Conservation (phyloP, 1,140 invertebrate species). For the Euborellia annulipes region DNA sequence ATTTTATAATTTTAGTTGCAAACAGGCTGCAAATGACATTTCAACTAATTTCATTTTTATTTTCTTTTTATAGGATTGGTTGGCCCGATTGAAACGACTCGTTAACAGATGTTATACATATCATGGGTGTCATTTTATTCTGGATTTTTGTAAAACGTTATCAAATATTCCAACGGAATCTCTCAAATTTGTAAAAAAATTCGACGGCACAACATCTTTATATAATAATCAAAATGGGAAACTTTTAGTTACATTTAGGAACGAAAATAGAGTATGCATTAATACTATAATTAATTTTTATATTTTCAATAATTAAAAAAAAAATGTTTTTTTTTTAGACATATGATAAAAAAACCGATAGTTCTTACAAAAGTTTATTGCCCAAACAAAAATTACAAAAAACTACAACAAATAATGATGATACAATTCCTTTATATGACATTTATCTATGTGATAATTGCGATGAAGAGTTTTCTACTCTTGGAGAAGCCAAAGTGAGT, state of each 20-base stretch:
- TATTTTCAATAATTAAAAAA: too few species aligned
- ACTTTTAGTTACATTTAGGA: slow-evolving; percentile 1
- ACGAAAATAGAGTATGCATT: background rate
- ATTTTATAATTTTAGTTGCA: too few species aligned
- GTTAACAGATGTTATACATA: background rate
- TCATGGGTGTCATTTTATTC: background rate
- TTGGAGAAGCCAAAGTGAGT: too few species aligned
- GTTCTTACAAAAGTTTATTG: too few species aligned
- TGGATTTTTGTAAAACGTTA: background rate
- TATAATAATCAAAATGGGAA: background rate
- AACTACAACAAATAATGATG: too few species aligned
- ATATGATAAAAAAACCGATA: too few species aligned
- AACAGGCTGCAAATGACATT: background rate
- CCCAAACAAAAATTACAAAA: too few species aligned
- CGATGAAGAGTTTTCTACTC: too few species aligned
- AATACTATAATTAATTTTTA: too few species aligned
- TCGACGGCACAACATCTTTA: background rate
- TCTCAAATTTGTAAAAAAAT: background rate
- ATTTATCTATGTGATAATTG: too few species aligned
- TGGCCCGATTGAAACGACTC: background rate
- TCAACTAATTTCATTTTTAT: background rate
- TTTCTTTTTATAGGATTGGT: background rate
- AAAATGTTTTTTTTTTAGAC: too few species aligned
- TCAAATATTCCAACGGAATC: background rate
- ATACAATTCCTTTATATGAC: too few species aligned